Base-by-base conservation (phyloP, 2,888 invertebrate genomes). In the Chelonus formosanus region DNA sequence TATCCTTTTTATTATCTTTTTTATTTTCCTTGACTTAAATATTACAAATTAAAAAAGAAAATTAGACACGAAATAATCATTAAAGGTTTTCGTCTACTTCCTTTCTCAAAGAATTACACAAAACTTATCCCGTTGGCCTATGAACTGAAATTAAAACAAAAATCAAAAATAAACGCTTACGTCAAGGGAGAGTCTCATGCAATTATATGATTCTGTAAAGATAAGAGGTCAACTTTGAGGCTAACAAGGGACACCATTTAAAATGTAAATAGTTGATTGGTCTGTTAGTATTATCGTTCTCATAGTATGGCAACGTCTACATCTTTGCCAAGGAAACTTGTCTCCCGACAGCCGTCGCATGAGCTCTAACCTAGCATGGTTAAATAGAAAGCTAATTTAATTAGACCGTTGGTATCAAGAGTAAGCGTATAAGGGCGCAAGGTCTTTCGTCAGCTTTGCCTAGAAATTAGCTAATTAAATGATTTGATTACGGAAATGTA, bases 331-430 rank as follows among this genome's bases (percentile, higher is more conserved):
- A 40, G 40, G 40, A 3, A 40, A 40, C 6, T 2, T 40, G 40
- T 40, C 40, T 5, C 63, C 44, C 50, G 66, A 55, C 63, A 60
- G 52, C 53, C 63, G 34, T 7, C 48, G 52, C 48, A 43, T 59
- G 47, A 43, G 35, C 58, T 20, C 34, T 50, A 61, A 47, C 54
- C 44, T 61, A 53, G 8, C 44, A 56, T 67, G 63, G 64, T 69
- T 69, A 67, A 69, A 69, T 67, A 63, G 63, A 65, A 65, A 67
- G 60, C 67, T 53, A 72, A 72, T 72, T 70, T 67, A 70, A 72
- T 72, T 72, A 72, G 69, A 63, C 57, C 65, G 55, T 48, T 61
- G 31, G 58, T 60, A 67, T 68, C 70, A 61, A 52, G 43, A 52
- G 64, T 35, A 48, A 31, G 52, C 10, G 44, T 54, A 60, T 36